Evolutionary conservation across 1,140 invertebrate genomes (phyloP), one percentile per base, ranked within the genome.

Genomic region (Tyrophagus putrescentiae): DNA sequence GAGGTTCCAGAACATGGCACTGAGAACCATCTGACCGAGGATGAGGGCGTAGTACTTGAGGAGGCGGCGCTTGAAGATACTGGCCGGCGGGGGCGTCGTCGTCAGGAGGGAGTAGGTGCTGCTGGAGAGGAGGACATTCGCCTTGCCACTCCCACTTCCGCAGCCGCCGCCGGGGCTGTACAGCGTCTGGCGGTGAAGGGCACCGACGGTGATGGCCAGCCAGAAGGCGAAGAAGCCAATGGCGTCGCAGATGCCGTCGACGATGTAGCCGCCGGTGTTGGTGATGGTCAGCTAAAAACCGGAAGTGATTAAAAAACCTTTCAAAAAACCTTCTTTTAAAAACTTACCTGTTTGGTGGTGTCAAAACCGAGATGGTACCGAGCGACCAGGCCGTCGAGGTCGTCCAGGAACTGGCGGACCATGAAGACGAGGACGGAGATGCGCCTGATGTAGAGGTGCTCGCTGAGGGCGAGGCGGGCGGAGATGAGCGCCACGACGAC

Each of bases 301-400:
- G 25, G 21, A 48, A 48, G 28, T 48, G 6, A 48, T 11, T 11
- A 53, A 21, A 5, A 53, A 53, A 53, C 29, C 7, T 32, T 7
- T 11, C 5, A 48, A 53, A n/a, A 53, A 53, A 53, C 34, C 5
- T 53, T 27, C 18, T 9, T 53, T 32, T 53, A 7, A 29, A 50
- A 3, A 11, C 45, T 6, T 31, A 54, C 52, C 52, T 54, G 52
- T 33, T 54, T 54, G 32, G 78, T 81, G 33, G 78, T 74, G 21
- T 7, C 57, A 45, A 69, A 60, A n/a, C 67, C 63, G 0, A 62
- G 25, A 23, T 65, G 25, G 21, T 77, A 77, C 58, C 84, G 76
- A 1, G 84, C 84, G 7, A 87, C 81, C 66, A 84, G 80, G 0
- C 84, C 85, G 67, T 87, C 84, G 52, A 87, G 67, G 67, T 85